Conservation (phyloP, 2,888 invertebrate species). For the Agrilus mali region DNA sequence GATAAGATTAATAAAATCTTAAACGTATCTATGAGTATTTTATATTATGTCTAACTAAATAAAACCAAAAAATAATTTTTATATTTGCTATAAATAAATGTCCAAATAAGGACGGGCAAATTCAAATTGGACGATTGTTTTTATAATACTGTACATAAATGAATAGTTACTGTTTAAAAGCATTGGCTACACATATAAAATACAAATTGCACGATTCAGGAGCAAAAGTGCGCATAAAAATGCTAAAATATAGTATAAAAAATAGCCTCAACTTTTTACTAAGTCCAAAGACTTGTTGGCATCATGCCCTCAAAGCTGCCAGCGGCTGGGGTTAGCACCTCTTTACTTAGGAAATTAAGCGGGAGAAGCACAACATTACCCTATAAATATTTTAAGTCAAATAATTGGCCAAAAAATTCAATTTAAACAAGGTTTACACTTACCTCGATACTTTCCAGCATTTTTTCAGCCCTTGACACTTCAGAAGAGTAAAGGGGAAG, state of each 20-base stretch:
- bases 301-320: constrained; percentile 83
- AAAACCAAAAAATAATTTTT: too few species aligned
- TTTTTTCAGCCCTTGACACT: constrained; percentile 56
- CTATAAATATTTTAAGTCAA: constrained; percentile 32
- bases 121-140: too few species aligned
- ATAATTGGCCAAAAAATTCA: constrained; percentile 2
- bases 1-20: too few species aligned
- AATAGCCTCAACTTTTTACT: constrained; percentile 13
- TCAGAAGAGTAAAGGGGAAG: constrained; percentile 60
- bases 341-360: constrained; percentile 75
- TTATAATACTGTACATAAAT: too few species aligned
- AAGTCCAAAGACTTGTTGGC: constrained; percentile 89
- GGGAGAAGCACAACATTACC: constrained; percentile 86
- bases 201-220: too few species aligned
- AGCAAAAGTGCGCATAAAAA: too few species aligned
- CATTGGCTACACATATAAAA: background rate
- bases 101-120: too few species aligned
- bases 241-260: too few species aligned
- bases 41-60: too few species aligned
- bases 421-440: constrained; percentile 9
- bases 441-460: constrained; percentile 62
- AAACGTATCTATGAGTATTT: too few species aligned
- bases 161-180: background rate
- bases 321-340: constrained; percentile 70
- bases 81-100: too few species aligned